Base-by-base conservation (phyloP, 2,113 vertebrate species). In the Amphiprion ocellaris region DNA sequence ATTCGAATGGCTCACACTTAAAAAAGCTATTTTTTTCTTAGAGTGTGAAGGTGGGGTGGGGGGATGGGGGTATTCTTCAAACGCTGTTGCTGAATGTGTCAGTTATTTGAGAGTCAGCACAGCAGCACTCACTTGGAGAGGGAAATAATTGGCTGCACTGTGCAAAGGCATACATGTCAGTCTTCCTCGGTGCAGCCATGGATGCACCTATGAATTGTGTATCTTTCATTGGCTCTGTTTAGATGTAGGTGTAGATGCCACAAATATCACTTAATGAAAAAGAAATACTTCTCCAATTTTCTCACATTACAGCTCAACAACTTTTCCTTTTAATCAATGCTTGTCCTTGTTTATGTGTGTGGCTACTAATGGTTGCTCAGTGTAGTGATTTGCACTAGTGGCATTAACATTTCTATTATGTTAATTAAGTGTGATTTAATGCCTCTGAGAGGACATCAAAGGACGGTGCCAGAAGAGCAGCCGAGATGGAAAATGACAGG, bases 71-170 rank as follows among this genome's bases (percentile, higher is more conserved):
- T 26, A 68, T 62, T 89, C 77, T 86, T 91, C 88, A 91, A 86
- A 92, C 62, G 26, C 83, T 50, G 63, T 67, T 68, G 89, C 83
- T 66, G 83, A 69, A 87, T 78, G 75, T 89, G 88, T 87, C 90
- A 88, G 87, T 58, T 26, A 64, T 90, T 81, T 87, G 79, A 89
- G 78, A 81, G 80, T 86, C 87, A 89, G 88, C 88, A 85, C 81
- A 81, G 84, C 79, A 80, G 82, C 10, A 59, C 30, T 84, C 59
- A 28, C 87, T 77, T 39, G 77, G 72, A 85, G 58, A 80, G 30
- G 72, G 79, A 93, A 91, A 92, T 93, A 94, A 94, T 94, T 94
- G 92, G 91, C 85, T 89, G 79, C 72, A 85, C 87, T 81, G 89
- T 87, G 85, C 71, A 44, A 75, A 87, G 66, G 74, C 77, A 65